phyloP scores from a whole-genome alignment of 2,113 vertebrate species.

The Anser brachyrhynchus region DNA sequence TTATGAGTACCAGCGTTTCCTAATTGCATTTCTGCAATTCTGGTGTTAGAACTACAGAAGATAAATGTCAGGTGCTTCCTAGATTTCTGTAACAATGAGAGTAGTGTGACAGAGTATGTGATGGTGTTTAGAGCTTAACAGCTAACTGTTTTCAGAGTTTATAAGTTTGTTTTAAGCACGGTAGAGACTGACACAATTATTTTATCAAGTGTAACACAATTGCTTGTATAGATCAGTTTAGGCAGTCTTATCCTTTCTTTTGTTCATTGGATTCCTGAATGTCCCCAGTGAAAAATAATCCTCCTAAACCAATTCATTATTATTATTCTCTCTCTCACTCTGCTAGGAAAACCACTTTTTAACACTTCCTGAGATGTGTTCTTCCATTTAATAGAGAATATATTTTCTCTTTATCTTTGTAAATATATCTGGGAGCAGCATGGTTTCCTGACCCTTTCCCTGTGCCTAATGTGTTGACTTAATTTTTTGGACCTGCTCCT shows the following conservation, averaged over 20 bases:
- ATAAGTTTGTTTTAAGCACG: constrained; percentile 2
- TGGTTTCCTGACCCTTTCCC: background rate
- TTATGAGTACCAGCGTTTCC: constrained; percentile 11
- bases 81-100: constrained; percentile 32
- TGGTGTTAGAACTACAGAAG: constrained; percentile 21
- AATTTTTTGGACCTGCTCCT: background rate
- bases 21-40: constrained; percentile 60
- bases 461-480: background rate
- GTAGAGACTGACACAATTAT: constrained; percentile 27
- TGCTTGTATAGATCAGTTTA: constrained; percentile 27
- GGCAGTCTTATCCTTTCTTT: constrained; percentile 17
- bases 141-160: background rate
- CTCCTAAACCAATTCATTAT: background rate
- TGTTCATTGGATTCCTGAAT: background rate
- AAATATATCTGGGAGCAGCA: background rate
- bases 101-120: constrained; percentile 9
- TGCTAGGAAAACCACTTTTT: constrained; percentile 16
- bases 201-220: constrained; percentile 9
- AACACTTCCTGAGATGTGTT: background rate
- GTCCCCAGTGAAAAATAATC: constrained; percentile 26
- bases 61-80: constrained; percentile 37
- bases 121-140: constrained; percentile 17
- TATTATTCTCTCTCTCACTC: background rate
- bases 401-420: background rate
- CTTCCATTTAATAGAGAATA: background rate